Percentiles rank a stretch among this genome's conserved stretches.
These are phyloP conservation scores for Rhagonycha lutea DNA, from an alignment of 2,888 invertebrate species.

Conservation along the genomic window DNA sequence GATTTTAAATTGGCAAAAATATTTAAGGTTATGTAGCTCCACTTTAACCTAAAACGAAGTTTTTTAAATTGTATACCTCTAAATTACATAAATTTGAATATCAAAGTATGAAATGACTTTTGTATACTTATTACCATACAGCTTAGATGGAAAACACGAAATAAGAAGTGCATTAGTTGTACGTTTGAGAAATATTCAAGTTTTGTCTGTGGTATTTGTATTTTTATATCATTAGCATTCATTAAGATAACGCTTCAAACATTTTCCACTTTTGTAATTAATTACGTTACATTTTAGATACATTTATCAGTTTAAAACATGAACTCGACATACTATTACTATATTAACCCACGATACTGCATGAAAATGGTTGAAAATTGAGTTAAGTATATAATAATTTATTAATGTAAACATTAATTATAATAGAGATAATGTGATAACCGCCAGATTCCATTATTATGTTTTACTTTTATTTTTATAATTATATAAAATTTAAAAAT, in stretches of 20 bases:
- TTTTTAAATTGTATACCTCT: neutral
- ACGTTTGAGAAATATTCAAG: neutral
- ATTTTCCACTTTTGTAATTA: neutral
- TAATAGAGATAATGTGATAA: no score
- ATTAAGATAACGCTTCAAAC: neutral
- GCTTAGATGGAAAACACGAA: neutral
- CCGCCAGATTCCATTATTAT: no score
- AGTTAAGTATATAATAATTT: neutral
- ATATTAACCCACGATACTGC: neutral
- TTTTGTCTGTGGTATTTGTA: neutral
- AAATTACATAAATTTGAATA: neutral
- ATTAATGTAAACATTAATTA: neutral
- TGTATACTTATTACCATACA: neutral
- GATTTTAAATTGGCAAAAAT: neutral
- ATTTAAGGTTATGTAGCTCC: neutral
- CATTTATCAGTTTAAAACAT: neutral
- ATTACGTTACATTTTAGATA: neutral
- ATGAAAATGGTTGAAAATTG: neutral
- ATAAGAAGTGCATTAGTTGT: neutral
- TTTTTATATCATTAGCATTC: neutral
- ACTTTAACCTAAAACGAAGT: neutral
- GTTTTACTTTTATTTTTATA: no score
- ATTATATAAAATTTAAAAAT: no score
- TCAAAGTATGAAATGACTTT: neutral
- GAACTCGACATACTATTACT: neutral